Conservation (phyloP, 2,113 vertebrate species). For the Psittacus erithacus region DNA sequence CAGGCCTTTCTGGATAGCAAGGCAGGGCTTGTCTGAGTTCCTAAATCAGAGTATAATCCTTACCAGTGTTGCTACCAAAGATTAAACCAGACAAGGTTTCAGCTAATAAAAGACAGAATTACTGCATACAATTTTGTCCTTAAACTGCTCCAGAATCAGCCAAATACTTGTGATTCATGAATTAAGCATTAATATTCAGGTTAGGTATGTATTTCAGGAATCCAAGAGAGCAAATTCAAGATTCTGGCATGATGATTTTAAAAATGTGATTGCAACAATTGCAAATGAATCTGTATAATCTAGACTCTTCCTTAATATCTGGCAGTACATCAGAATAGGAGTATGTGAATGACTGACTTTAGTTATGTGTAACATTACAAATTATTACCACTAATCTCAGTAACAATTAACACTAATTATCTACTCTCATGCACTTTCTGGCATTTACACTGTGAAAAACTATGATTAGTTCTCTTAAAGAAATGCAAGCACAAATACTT, state of each 20-base stretch:
- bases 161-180: neutral
- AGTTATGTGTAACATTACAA: neutral
- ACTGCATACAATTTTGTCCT: neutral
- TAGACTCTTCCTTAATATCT: neutral
- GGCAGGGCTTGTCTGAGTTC: neutral
- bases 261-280: neutral
- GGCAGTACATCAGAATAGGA: neutral
- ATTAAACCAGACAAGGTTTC: neutral
- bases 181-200: neutral
- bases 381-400: neutral
- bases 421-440: neutral
- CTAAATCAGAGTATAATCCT: neutral
- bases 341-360: neutral
- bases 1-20: neutral
- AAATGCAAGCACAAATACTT: neutral
- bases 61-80: neutral
- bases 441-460: neutral
- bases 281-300: neutral
- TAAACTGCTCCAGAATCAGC: neutral
- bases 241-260: neutral
- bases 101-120: neutral
- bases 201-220: neutral
- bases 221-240: neutral
- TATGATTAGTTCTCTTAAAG: neutral
- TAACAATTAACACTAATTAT: neutral